Base-by-base conservation (phyloP, 1,140 invertebrate genomes). In the Cydia amplana region DNA sequence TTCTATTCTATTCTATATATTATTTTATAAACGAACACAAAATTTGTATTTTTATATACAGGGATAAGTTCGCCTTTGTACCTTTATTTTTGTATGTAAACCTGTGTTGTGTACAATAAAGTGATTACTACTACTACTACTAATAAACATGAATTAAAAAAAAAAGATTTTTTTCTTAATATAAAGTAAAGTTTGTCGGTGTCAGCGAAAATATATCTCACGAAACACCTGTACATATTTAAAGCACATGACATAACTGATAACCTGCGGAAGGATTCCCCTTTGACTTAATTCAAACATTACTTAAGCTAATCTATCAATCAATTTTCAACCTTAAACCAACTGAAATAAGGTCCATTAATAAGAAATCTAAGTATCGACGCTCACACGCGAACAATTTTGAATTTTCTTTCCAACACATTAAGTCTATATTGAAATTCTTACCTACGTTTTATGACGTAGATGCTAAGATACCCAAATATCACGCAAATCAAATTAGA, bases 351-450 rank as follows among this genome's bases (percentile, higher is more conserved):
- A 25, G 10, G 23, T 23, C 4, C 25, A 28, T 28, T 64, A 23
- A 23, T 14, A 64, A 4, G 20, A 5, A 14, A 64, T 14, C 6
- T 5, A 10, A 64, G 16, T 25, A 64, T 64, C 63, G 5, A 28
- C 20, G 63, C 25, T 64, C 63, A 64, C 63, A 64, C 63, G 18
- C 63, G 63, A 25, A 2, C 63, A 14, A 64, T 0, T 64, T 64
- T 64, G 63, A 64, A 64, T 64, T 64, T 64, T 64, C 63, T 25
- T 64, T 64, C 63, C 63, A 64, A 4, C 20, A 64, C 63, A 64
- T 64, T 64, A 64, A 64, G 63, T 64, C 63, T 25, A 64, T 64
- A 64, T 64, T 64, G 14, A 23, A 64, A 64, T 64, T 64, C 63
- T 7, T 64, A 64, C 55, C 18, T 63, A 25, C 23, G 23, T 23